Base-by-base conservation (phyloP, 2,888 invertebrate genomes). In the Trachelus tabidus region DNA sequence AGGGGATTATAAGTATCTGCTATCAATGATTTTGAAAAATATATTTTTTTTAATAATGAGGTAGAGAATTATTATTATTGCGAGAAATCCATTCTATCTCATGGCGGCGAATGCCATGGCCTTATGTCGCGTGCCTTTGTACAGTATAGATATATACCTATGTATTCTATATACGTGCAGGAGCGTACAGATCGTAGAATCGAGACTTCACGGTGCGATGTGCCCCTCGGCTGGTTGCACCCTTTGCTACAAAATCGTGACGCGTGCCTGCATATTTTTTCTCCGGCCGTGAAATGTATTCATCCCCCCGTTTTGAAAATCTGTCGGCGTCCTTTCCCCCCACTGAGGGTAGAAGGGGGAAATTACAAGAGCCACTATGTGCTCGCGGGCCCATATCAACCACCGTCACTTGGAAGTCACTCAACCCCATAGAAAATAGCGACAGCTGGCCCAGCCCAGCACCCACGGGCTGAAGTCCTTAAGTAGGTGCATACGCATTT, bases 221-320 rank as follows among this genome's bases (percentile, higher is more conserved):
- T 56, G 15, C 40, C 40, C 40, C 23, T 34, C 30, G 71, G 71
- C 71, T 71, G 75, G 75, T 75, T 82, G 75, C 81, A 81, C 80
- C 82, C 82, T 78, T 81, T 77, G 78, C 76, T 78, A 79, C 69
- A 77, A 82, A 82, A 82, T 82, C 82, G 73, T 78, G 77, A 40
- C 82, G 81, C 82, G 81, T 82, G 82, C 80, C 82, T 73, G 69
- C 80, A 77, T 80, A 82, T 78, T 77, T 82, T 75, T 74, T 37
- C 31, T 73, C 12, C 33, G 1, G 12, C 71, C 71, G 71, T 71
- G 68, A 71, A 73, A 73, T 73, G 34, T 73, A 73, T 73, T 23
- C 74, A 34, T 23, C 74, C 73, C 35, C 71, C 71, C 71, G 15
- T 71, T 71, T 71, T 71, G 71, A 34, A 71, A 71, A 71, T 71